A percentile compares a stretch with the other conserved stretches of the same genome.
Conservation (phyloP, 2,113 vertebrate species). For the Neodontobutis hainanensis region DNA sequence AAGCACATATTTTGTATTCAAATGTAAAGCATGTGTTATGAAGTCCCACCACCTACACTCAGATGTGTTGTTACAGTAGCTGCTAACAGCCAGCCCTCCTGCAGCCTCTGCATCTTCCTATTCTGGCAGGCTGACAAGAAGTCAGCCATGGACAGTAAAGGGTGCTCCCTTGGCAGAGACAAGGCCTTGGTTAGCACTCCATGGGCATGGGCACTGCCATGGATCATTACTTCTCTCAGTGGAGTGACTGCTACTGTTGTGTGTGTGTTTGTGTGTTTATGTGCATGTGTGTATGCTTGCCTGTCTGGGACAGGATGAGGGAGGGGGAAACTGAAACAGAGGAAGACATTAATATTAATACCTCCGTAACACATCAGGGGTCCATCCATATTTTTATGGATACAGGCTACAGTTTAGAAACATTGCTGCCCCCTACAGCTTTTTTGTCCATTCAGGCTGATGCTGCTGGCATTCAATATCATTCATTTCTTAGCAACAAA, state of each 20-base stretch:
- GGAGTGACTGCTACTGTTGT: slow-evolving; percentile 38
- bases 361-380: slow-evolving; percentile 37
- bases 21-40: background rate
- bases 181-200: slow-evolving; percentile 57
- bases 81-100: slow-evolving; percentile 36
- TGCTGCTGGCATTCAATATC: slow-evolving; percentile 10
- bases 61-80: background rate
- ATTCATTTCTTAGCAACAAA: background rate
- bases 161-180: slow-evolving; percentile 65
- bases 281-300: background rate
- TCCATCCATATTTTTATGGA: slow-evolving; percentile 35
- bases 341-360: slow-evolving; percentile 64
- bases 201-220: slow-evolving; percentile 77
- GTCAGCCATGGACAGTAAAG: slow-evolving; percentile 73
- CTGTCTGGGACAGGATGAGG: slow-evolving; percentile 51
- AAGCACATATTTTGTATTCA: slow-evolving; percentile 1
- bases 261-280: slow-evolving; percentile 3
- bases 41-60: slow-evolving; percentile 10
- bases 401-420: slow-evolving; percentile 42
- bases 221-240: slow-evolving; percentile 76
- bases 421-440: slow-evolving; percentile 73
- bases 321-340: slow-evolving; percentile 33
- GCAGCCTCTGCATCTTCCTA: slow-evolving; percentile 30
- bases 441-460: slow-evolving; percentile 13
- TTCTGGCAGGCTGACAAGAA: slow-evolving; percentile 50